Evolutionary conservation across 1,140 invertebrate genomes (phyloP), one percentile per base, ranked within the genome.

Genomic region (Drosophila kurseongensis): DNA sequence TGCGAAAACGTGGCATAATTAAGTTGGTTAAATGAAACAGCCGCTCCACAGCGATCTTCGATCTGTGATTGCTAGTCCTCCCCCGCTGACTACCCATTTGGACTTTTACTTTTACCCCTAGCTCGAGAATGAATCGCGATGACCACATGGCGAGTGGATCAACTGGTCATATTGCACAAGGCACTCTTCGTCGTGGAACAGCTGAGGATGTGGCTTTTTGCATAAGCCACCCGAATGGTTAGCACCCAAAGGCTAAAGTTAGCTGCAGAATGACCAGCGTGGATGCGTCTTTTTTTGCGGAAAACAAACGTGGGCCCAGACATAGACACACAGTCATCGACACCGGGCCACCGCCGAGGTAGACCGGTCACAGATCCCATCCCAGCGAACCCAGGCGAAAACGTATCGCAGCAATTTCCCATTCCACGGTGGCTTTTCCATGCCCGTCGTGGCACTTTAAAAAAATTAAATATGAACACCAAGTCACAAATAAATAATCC

Each of bases 171-270:
- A 51, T 71, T 86, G 69, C 82, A 80, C 78, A 85, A 85, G 78
- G 35, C 44, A 44, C 23, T 23, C 29, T 14, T 44, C 50, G 5
- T 36, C 18, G 36, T 14, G 50, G 42, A 57, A 13, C 66, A 57
- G 65, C 36, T 56, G 73, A 58, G 54, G 45, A 54, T 69, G 44
- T 58, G 68, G 69, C 69, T 56, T 42, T 84, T 85, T 85, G 81
- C 82, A 81, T 86, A 78, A 86, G 82, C 60, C 48, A 54, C 18
- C 66, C 40, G 52, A 36, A 27, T 75, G 71, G 81, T 74, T 78
- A 65, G 74, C 82, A 84, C 62, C 82, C 82, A 85, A 88, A 85
- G 82, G 83, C 83, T 88, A 85, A 85, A 85, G 82, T 88, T 88
- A 68, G 75, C 57, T 48, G 69, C 61, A 82, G 82, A 78, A 85